Evolutionary conservation across 2,888 invertebrate genomes (phyloP), one percentile per base, ranked within the genome.

Genomic region (Oxycera nigricornis): DNA sequence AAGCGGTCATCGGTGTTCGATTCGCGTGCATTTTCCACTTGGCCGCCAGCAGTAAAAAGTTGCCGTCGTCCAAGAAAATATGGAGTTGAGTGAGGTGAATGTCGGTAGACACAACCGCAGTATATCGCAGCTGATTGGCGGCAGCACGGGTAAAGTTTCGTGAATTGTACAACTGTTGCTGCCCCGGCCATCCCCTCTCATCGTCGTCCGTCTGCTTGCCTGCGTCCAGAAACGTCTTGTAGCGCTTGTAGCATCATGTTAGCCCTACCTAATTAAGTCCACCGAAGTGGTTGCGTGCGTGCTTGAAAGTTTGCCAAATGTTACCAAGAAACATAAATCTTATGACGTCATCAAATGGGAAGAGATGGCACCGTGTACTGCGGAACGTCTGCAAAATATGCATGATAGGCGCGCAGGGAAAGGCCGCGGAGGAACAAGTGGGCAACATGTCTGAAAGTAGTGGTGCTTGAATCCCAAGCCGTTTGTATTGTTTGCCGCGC

Each of bases 91-190:
- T 39, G 59, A 46, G 31, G 31, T 31, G 31, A 72, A 81, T 73
- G 79, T 82, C 77, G 81, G 78, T 78, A 83, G 83, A 76, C 85
- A 85, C 80, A 83, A 83, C 75, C 83, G 85, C 75, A 85, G 85
- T 79, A 85, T 85, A 74, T 85, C 85, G 77, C 84, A 85, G 80
- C 81, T 85, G 78, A 83, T 85, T 78, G 59, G 59, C 28, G 59
- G 39, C n/a, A 72, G 57, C 26, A 39, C 59, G 59, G 72, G 72
- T 72, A 72, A 50, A 30, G 24, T 26, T 24, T 59, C 59, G 26
- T 9, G n/a, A 22, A 59, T 59, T 59, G 4, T n/a, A n/a, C 59
- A 7, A 61, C 35, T 30, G 26, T 2, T 17, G 9, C 35, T 61
- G 2, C 17, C 24, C 26, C 26, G n/a, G 55, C 17, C n/a, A n/a